Evolutionary conservation across 2,113 vertebrate genomes (phyloP).

Genomic region (Amazona guildingii): DNA sequence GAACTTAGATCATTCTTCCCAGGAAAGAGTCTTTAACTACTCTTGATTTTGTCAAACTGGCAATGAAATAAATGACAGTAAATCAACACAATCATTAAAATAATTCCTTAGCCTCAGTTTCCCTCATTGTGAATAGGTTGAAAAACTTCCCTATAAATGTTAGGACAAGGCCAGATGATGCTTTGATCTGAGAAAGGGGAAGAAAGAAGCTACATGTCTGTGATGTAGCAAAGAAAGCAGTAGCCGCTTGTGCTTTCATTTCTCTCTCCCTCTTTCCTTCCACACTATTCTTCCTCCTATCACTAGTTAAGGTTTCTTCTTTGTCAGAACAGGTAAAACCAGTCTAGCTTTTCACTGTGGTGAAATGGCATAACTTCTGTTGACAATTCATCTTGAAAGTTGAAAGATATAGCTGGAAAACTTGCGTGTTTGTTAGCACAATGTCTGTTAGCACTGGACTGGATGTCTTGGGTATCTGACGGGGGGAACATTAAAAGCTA

Average conservation of each 20-base stretch:
- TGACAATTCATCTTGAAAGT: background rate
- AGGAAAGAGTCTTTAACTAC: background rate
- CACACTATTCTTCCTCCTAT: background rate
- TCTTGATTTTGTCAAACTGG: background rate
- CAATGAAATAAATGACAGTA: background rate
- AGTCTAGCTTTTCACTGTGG: background rate
- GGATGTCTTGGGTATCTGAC: background rate
- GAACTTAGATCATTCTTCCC: background rate
- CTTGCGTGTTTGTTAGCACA: background rate
- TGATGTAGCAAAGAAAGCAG: background rate
- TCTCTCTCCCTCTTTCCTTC: background rate
- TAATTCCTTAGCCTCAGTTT: background rate
- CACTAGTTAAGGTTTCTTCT: background rate
- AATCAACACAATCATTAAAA: background rate
- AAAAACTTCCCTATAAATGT: background rate
- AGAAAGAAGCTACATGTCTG: background rate
- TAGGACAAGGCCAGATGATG: background rate
- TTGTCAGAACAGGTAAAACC: slow-evolving; percentile 41
- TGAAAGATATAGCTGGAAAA: background rate
- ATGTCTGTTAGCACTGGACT: background rate
- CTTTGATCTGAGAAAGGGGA: background rate
- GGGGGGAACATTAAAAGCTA: background rate
- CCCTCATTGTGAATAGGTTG: background rate
- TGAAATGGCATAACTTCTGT: slow-evolving; percentile 17
- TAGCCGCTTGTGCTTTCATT: background rate